Evolutionary conservation across 2,797 vertebrate species (phyloP).

Genomic region (Siniperca obscura): DNA sequence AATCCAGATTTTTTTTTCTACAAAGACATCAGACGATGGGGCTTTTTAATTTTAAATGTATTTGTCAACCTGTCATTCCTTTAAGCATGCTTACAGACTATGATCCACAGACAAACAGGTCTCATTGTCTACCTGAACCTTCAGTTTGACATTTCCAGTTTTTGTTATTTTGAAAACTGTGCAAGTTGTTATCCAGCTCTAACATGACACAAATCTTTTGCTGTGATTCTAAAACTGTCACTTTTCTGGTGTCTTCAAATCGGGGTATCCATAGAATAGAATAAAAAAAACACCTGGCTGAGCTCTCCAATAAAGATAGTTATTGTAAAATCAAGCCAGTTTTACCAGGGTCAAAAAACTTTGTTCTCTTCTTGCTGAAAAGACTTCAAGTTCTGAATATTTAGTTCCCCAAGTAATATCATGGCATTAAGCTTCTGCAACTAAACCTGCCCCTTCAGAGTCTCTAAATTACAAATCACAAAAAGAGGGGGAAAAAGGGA

Average conservation of each 20-base stretch:
- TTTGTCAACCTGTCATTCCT: constrained; percentile 9
- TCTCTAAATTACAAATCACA: constrained; percentile 36
- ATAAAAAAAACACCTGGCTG: constrained; percentile 5
- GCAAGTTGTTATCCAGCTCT: constrained; percentile 1
- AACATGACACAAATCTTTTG: background rate
- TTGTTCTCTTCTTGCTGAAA: constrained; percentile 30
- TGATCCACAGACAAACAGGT: background rate
- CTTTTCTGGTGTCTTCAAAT: constrained; percentile 6
- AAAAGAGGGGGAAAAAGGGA: constrained; percentile 21
- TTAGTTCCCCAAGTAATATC: constrained; percentile 15
- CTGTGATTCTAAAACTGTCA: constrained; percentile 10
- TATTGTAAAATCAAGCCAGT: background rate
- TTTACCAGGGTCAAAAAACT: constrained; percentile 5
- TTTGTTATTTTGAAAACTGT: constrained; percentile 2
- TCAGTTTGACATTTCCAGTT: constrained; percentile 26
- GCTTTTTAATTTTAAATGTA: background rate
- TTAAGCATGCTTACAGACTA: too few relatives aligned
- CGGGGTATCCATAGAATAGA: background rate
- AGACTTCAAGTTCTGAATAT: constrained; percentile 14
- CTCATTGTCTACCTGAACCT: constrained; percentile 15
- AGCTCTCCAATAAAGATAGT: constrained; percentile 19
- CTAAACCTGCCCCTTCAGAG: constrained; percentile 25
- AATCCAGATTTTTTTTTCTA: too few relatives aligned
- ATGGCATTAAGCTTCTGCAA: constrained; percentile 15
- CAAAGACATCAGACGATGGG: too few relatives aligned